Evolutionary conservation across 2,113 vertebrate genomes (phyloP).

Genomic region (Sialia sialis): DNA sequence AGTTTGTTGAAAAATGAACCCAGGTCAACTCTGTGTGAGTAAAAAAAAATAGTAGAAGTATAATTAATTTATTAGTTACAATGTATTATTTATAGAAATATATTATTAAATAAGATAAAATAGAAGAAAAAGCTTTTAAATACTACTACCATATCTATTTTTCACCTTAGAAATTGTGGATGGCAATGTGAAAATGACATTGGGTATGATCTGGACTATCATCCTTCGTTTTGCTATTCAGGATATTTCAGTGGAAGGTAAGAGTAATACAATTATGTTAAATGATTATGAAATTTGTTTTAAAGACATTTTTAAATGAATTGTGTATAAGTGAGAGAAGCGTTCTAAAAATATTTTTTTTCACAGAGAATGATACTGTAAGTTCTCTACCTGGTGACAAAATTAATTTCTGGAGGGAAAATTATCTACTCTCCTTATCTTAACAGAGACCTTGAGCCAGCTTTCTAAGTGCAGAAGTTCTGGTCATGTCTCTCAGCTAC

Average conservation of each 20-base stretch:
- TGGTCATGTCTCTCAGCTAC: background rate
- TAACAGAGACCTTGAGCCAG: background rate
- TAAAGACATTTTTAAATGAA: background rate
- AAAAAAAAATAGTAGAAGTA: background rate
- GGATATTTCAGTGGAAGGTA: constrained; percentile 98
- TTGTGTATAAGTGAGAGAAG: background rate
- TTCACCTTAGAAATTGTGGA: constrained; percentile 90
- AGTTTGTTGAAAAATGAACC: background rate
- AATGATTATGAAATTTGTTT: background rate
- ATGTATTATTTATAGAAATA: background rate
- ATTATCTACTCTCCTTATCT: background rate
- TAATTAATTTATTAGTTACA: background rate
- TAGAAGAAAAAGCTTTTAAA: background rate
- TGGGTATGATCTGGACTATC: constrained; percentile 99
- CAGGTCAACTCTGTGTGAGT: background rate
- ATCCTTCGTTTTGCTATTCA: constrained; percentile 99
- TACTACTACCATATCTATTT: background rate
- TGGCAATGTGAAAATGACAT: constrained; percentile 97
- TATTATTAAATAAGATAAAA: background rate
- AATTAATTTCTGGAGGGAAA: background rate
- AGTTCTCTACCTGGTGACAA: background rate
- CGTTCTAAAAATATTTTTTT: background rate
- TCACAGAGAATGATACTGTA: background rate
- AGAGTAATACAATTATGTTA: background rate
- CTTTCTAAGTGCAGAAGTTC: background rate